These are phyloP conservation scores for Malachius bipustulatus DNA, from an alignment of 2,888 invertebrate species.

Conservation along the genomic window DNA sequence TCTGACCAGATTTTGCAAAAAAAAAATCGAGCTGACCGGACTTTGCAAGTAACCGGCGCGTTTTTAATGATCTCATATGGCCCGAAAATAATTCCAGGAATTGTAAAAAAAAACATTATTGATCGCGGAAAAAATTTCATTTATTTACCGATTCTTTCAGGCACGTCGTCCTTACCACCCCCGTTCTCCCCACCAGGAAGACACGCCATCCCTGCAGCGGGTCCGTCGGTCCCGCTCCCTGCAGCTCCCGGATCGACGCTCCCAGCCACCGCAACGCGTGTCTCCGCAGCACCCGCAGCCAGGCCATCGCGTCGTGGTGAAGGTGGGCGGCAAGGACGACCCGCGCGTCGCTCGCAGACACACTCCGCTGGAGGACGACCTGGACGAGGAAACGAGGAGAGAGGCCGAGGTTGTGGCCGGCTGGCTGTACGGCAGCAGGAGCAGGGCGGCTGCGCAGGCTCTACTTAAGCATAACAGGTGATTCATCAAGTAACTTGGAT, in stretches of 20 bases:
- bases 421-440: conserved; percentile 43
- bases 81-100: no score
- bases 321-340: conserved; percentile 10
- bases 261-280: conserved; percentile 8
- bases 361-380: conserved; percentile 20
- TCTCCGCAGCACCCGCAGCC: conserved; percentile 19
- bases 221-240: conserved; percentile 47
- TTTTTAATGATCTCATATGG: no score
- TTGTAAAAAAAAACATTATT: no score
- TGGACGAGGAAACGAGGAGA: conserved; percentile 40
- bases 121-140: no score
- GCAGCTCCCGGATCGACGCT: conserved; percentile 43
- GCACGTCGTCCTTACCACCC: no score
- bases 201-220: conserved; percentile 25
- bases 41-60: no score
- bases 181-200: conserved; percentile 24
- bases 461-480: conserved; percentile 36
- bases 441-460: conserved; percentile 41
- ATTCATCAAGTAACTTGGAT: no score
- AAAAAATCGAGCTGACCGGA: no score
- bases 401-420: conserved; percentile 46
- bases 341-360: conserved; percentile 8
- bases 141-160: no score
- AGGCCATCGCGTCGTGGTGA: conserved; percentile 14
- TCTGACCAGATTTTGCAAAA: no score